phyloP scores from a whole-genome alignment of 2,797 vertebrate species.

The Rhinophrynus dorsalis region DNA sequence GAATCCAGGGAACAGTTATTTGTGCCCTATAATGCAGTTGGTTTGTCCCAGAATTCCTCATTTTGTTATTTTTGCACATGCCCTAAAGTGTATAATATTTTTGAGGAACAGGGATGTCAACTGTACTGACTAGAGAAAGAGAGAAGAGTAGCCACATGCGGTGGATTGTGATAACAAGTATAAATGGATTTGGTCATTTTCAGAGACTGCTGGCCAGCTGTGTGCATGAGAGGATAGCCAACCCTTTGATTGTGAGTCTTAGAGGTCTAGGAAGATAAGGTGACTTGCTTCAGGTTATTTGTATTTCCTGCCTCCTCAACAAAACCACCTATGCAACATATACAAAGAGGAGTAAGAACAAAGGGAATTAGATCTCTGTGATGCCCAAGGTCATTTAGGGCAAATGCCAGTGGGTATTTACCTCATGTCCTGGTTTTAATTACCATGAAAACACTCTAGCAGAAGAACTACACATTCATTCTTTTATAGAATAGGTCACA shows the following conservation, averaged over 20 bases:
- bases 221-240: conserved; percentile 3
- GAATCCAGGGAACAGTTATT: too few species aligned
- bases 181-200: too few species aligned
- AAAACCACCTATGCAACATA: conserved; percentile 30
- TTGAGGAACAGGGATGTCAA: not conserved
- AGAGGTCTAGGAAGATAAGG: conserved; percentile 32
- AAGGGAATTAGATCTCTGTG: conserved; percentile 33
- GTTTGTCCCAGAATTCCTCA: too few species aligned
- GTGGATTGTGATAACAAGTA: too few species aligned
- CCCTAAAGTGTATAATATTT: too few species aligned
- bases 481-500: not conserved
- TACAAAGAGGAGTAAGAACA: conserved; percentile 14
- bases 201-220: conserved; percentile 19
- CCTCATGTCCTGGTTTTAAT: conserved; percentile 31
- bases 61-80: too few species aligned
- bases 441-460: conserved; percentile 2
- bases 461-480: not conserved
- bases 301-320: conserved; percentile 31
- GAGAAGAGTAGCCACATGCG: too few species aligned
- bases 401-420: conserved; percentile 26
- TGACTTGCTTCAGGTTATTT: conserved; percentile 36
- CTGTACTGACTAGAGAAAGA: too few species aligned
- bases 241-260: not conserved
- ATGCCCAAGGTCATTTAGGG: conserved; percentile 26
- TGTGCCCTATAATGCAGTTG: too few species aligned